Evolutionary conservation across 2,888 invertebrate genomes (phyloP).

Genomic region (Bimastos eiseni): DNA sequence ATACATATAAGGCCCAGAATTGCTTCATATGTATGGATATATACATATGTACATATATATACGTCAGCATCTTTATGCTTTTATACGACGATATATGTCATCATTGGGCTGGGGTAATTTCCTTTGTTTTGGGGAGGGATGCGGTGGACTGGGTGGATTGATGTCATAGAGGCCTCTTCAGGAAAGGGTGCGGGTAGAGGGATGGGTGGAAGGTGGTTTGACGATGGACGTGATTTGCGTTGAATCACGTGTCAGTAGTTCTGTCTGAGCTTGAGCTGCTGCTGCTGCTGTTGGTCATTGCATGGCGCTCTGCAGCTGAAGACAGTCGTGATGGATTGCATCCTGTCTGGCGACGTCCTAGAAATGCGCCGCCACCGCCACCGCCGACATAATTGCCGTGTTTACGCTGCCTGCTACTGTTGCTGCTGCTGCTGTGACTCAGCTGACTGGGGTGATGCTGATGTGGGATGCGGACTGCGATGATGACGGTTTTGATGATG

Average conservation of each 20-base stretch:
- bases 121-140: constrained; percentile 16
- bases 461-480: neutral
- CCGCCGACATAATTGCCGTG: constrained; percentile 10
- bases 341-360: neutral
- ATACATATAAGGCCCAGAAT: no score
- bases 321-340: constrained; percentile 24
- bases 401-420: neutral
- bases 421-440: neutral
- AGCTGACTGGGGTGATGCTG: neutral
- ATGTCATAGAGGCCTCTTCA: neutral
- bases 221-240: neutral
- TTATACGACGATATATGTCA: constrained; percentile 10
- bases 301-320: neutral
- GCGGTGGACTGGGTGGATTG: neutral
- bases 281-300: neutral
- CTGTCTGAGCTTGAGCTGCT: neutral
- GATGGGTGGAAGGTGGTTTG: neutral
- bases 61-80: neutral
- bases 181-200: neutral
- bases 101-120: neutral
- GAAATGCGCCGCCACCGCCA: neutral
- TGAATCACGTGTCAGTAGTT: neutral
- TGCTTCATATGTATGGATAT: neutral
- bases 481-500: no score
- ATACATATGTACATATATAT: constrained; percentile 7